Conservation (phyloP, 2,113 vertebrate genomes). For the Alaudala cheleensis region DNA sequence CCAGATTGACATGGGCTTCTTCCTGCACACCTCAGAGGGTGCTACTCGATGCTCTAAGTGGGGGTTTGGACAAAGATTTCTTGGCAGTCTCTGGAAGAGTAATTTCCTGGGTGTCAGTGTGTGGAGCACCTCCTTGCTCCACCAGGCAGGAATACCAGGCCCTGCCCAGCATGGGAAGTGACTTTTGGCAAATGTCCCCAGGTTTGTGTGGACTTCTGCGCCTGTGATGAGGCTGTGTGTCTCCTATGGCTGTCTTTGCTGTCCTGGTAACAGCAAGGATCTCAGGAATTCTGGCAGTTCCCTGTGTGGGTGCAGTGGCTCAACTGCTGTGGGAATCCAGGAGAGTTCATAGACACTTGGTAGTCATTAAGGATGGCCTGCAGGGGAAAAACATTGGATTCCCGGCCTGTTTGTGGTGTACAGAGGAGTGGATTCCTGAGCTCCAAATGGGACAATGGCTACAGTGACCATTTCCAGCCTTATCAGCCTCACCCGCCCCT, state of each 20-base stretch:
- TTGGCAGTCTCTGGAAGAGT: neutral
- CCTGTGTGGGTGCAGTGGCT: neutral
- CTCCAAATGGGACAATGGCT: neutral
- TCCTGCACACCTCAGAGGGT: neutral
- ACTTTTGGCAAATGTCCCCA: neutral
- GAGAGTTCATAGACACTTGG: neutral
- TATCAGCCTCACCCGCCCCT: neutral
- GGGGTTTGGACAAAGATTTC: neutral
- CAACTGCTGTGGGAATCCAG: neutral
- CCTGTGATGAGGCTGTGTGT: neutral
- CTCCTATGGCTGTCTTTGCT: neutral
- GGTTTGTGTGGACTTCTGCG: neutral
- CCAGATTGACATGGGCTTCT: neutral
- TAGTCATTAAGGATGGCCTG: neutral
- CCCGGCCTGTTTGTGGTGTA: neutral
- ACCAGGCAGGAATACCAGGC: neutral
- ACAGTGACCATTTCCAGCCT: neutral
- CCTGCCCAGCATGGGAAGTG: neutral
- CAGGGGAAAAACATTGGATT: neutral
- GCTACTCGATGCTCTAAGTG: neutral
- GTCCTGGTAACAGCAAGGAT: neutral
- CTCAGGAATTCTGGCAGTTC: neutral
- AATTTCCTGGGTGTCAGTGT: accelerated
- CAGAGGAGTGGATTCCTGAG: neutral
- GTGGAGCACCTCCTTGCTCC: neutral